Percentiles rank a stretch among this genome's conserved stretches.
Conservation (phyloP, 2,888 invertebrate genomes). For the Meganola albula region DNA sequence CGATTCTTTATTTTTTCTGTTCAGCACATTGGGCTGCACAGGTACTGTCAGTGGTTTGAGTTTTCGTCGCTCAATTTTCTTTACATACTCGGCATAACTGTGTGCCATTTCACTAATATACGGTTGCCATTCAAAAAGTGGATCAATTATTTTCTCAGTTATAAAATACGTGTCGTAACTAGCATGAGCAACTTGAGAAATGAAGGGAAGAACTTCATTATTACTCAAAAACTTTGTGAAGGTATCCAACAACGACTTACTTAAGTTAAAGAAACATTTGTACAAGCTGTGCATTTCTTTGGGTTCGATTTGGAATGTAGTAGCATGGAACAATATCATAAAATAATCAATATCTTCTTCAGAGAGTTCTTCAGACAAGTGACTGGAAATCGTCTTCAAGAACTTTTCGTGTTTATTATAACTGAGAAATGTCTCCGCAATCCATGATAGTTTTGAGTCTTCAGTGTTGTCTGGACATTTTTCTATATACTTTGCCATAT, state of each 20-base stretch:
- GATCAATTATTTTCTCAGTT: conserved; percentile 65
- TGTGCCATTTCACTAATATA: conserved; percentile 62
- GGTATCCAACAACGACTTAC: conserved; percentile 46
- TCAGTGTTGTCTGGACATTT: conserved; percentile 52
- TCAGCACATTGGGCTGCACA: conserved; percentile 51
- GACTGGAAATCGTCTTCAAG: conserved; percentile 40
- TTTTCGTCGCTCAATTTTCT: conserved; percentile 47
- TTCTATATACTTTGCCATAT: conserved; percentile 57
- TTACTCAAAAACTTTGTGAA: conserved; percentile 63
- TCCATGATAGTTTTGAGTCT: conserved; percentile 58
- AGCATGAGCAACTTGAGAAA: conserved; percentile 63
- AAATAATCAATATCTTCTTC: conserved; percentile 55
- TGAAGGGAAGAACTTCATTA: conserved; percentile 59
- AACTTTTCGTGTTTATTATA: conserved; percentile 53
- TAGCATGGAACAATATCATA: conserved; percentile 50
- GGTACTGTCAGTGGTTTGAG: conserved; percentile 53
- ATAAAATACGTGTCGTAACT: conserved; percentile 72
- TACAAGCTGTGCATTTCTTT: conserved; percentile 49
- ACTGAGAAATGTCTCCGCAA: conserved; percentile 55
- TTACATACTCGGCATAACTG: conserved; percentile 49
- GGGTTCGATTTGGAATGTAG: conserved; percentile 51
- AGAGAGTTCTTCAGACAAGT: conserved; percentile 45
- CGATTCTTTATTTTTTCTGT: conserved; percentile 38
- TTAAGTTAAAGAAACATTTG: conserved; percentile 64
- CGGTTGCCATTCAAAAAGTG: conserved; percentile 68